phyloP scores from a whole-genome alignment of 2,797 vertebrate species.

The Scarus forsteni region DNA sequence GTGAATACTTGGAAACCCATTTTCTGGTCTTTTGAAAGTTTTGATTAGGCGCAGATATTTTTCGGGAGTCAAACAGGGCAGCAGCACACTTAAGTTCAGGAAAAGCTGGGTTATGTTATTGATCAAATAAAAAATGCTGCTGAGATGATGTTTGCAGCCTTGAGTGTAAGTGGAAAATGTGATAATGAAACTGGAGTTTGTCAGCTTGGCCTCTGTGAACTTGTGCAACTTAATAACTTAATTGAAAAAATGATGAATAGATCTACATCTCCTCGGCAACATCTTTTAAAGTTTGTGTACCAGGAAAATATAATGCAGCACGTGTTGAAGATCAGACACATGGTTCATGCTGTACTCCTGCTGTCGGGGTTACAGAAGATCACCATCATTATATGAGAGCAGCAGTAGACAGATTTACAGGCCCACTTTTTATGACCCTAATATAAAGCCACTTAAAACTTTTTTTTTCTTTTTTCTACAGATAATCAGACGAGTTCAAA shows the following conservation, averaged over 20 bases:
- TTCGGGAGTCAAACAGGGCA: no score
- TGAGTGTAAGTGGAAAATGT: neutral
- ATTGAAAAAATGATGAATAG: neutral
- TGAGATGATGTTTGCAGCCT: neutral
- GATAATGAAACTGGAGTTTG: neutral
- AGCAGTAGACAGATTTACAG: constrained; percentile 34
- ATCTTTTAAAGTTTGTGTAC: neutral
- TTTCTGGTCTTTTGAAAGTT: no score
- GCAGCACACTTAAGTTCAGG: no score
- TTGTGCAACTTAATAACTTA: neutral
- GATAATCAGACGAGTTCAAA: constrained; percentile 45
- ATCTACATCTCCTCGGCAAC: neutral
- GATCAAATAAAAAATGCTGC: neutral
- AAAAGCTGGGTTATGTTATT: no score
- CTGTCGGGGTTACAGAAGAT: constrained; percentile 29
- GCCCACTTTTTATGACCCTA: constrained; percentile 37
- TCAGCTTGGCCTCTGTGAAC: neutral
- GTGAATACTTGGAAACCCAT: no score
- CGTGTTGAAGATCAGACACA: constrained; percentile 17
- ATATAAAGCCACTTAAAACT: constrained; percentile 44
- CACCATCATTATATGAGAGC: constrained; percentile 28
- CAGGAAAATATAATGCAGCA: constrained; percentile 9
- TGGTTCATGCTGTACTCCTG: constrained; percentile 19
- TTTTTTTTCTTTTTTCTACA: constrained; percentile 35
- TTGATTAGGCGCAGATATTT: no score